Base-by-base conservation (phyloP, 2,797 vertebrate genomes). In the Clarias pachynema region DNA sequence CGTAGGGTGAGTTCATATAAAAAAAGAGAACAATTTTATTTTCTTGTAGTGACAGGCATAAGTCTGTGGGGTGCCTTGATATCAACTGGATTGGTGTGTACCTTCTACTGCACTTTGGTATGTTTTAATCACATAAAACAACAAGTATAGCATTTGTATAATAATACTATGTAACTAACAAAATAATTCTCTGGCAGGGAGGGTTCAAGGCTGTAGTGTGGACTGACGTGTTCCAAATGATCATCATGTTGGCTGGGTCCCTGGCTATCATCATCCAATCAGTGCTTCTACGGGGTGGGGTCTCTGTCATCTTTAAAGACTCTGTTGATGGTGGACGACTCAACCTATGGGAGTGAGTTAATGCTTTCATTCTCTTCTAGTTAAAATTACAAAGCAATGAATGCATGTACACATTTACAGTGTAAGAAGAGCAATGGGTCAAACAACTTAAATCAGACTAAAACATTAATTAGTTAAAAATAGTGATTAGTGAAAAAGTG, bases 41-140 rank as follows among this genome's bases (percentile, higher is more conserved):
- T 80, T 92, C 85, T 85, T 70, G 40, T 89, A 96, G 98, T 99
- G 59, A 99, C 98, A 8, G 97, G 97, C 68, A 95, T 99, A 5
- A 90, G 98, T 89, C 94, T 99, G 81, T 99, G 98, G 98, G 97
- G 98, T 0, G 97, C 96, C 0, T 94, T 99, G 49, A 93, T 97
- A 84, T 96, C 98, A 0, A 99, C 97, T 0, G 98, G 98, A 0
- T 87, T 97, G 53, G 97, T 99, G 89, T 99, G 98, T 84, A 99
- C 97, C 0, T 98, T 99, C 92, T 99, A 99, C 93, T 99, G 98
- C 87, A 96, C 98, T 0, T 70, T 99, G 97, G 98, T 99, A 96
- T 0, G 96, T 75, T 81, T 53, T 29, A 65, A 83, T 63, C 40
- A 62, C 3, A 44, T 44, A 40, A 73, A 57, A 82, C 16, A 37